Conservation (phyloP, 1,140 invertebrate species). For the Drosophila jambulina region DNA sequence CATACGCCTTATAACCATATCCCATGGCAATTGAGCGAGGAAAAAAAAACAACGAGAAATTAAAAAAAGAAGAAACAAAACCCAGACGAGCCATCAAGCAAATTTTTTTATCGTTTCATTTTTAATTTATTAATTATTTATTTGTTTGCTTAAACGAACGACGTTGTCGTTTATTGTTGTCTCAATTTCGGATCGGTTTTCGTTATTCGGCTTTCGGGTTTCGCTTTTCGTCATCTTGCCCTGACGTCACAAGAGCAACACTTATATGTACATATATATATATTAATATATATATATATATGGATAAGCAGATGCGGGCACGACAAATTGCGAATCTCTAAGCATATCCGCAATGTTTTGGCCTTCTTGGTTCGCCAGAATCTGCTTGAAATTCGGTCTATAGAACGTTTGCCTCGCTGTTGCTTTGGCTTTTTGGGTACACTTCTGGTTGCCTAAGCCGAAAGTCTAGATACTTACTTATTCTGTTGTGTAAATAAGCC, state of each 20-base stretch:
- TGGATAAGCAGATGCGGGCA: constrained; percentile 25
- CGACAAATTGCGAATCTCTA: constrained; percentile 14
- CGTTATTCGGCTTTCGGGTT: constrained; percentile 32
- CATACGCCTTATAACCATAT: constrained; percentile 7
- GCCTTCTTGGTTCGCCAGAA: constrained; percentile 33
- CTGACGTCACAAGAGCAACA: constrained; percentile 54
- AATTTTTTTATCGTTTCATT: constrained; percentile 60
- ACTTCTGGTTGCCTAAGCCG: constrained; percentile 11
- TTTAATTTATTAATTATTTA: constrained; percentile 76
- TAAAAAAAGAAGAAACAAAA: constrained; percentile 33
- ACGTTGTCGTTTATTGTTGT: constrained; percentile 32
- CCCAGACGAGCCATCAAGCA: constrained; percentile 44
- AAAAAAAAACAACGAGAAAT: constrained; percentile 15
- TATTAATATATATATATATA: constrained; percentile 11
- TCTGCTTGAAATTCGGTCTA: constrained; percentile 30
- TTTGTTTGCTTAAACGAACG: constrained; percentile 67
- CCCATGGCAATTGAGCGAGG: constrained; percentile 36
- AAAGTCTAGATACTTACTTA: constrained; percentile 5
- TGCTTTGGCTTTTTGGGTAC: constrained; percentile 2
- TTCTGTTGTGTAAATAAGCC: constrained; percentile 21
- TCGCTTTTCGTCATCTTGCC: constrained; percentile 48
- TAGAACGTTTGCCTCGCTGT: constrained; percentile 22
- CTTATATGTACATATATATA: not conserved
- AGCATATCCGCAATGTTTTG: constrained; percentile 45
- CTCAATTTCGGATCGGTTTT: constrained; percentile 19